Evolutionary conservation across 2,797 vertebrate species (phyloP).

Genomic region (Acanthiza pusilla): DNA sequence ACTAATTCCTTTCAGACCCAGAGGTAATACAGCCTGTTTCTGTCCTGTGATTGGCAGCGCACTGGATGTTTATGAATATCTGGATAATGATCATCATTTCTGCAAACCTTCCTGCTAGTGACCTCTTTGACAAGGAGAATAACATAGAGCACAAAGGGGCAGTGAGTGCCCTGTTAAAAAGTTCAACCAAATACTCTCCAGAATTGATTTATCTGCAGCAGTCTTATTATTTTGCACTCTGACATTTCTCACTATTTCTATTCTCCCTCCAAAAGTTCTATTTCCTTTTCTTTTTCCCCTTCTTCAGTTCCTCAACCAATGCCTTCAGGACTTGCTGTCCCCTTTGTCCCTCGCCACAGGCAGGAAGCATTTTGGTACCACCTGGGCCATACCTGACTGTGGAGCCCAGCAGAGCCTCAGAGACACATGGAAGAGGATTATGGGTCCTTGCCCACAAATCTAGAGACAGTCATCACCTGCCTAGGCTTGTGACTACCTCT

Average conservation of each 20-base stretch:
- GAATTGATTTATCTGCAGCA: background rate
- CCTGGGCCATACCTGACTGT: background rate
- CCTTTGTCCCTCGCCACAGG: fast-evolving
- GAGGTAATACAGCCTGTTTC: background rate
- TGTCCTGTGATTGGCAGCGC: background rate
- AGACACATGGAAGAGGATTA: background rate
- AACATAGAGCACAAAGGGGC: background rate
- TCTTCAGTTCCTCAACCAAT: background rate
- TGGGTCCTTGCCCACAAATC: fast-evolving
- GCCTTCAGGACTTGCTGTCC: background rate
- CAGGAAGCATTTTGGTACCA: background rate
- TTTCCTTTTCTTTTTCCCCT: background rate
- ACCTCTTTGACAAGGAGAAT: background rate
- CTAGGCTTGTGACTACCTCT: background rate
- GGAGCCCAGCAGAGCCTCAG: background rate
- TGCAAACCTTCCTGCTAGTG: background rate
- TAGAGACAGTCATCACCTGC: fast-evolving
- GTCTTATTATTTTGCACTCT: background rate
- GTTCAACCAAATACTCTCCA: background rate
- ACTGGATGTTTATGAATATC: background rate
- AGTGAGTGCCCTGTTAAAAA: background rate
- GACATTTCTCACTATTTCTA: background rate
- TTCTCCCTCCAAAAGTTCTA: background rate
- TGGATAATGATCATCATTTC: background rate
- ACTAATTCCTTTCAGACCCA: background rate